Percentiles rank a stretch among this genome's conserved stretches.
These are phyloP conservation scores for Ctenicera cuprea DNA, from an alignment of 2,888 invertebrate genomes.

Conservation along the genomic window DNA sequence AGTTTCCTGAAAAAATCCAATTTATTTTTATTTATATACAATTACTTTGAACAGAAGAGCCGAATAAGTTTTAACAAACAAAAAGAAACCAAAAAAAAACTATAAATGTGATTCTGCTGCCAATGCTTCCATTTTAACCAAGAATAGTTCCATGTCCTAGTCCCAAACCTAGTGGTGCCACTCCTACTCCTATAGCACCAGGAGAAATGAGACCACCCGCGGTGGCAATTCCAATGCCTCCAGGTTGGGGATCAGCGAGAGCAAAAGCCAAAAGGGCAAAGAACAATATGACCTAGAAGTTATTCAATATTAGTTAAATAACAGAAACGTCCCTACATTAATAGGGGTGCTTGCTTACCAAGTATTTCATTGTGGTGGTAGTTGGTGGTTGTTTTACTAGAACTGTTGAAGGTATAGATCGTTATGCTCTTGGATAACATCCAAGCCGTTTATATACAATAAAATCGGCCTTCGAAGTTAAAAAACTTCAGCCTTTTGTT, in stretches of 20 bases:
- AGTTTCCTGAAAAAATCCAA: too few relatives aligned
- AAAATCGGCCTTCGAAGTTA: conserved; percentile 7
- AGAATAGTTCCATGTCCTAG: conserved; percentile 16
- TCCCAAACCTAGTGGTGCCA: background rate
- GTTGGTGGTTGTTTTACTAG: conserved; percentile 7
- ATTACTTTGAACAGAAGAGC: too few relatives aligned
- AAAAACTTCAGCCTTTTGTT: background rate
- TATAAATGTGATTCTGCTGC: background rate
- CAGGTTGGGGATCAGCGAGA: background rate
- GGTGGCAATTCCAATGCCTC: background rate
- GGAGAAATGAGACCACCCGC: background rate
- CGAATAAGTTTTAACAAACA: too few relatives aligned
- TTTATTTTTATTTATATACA: too few relatives aligned
- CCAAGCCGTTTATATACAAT: background rate
- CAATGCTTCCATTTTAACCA: conserved; percentile 18
- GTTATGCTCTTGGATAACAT: background rate
- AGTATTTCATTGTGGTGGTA: conserved; percentile 20
- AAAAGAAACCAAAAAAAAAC: background rate
- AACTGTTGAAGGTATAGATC: conserved; percentile 8
- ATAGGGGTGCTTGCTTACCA: conserved; percentile 17
- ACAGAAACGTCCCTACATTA: background rate
- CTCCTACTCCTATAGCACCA: conserved; percentile 10
- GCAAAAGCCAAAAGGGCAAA: conserved; percentile 23
- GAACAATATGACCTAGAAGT: conserved; percentile 15
- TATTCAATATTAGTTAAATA: background rate